phyloP scores from a whole-genome alignment of 2,797 vertebrate species.

The Myotis vivesi region DNA sequence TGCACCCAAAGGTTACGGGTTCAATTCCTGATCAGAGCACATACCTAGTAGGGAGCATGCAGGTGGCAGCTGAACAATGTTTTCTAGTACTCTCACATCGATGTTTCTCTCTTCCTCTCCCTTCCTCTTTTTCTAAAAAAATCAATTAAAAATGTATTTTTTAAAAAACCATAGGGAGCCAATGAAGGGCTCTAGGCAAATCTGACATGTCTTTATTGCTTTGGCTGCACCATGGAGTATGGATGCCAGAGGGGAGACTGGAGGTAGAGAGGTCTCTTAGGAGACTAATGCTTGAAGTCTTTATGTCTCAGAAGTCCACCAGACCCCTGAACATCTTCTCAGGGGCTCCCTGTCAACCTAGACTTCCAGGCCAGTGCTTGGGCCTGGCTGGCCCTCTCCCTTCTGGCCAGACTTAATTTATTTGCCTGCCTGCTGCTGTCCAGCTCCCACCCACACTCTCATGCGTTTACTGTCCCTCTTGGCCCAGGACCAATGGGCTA shows the following conservation, averaged over 20 bases:
- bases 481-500: slow-evolving; percentile 23
- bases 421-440: slow-evolving; percentile 50
- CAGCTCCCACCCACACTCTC: slow-evolving; percentile 56
- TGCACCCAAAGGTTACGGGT: too few species aligned
- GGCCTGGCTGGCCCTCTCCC: slow-evolving; percentile 12
- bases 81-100: neutral
- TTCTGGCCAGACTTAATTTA: neutral
- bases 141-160: neutral
- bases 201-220: neutral
- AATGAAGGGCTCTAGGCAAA: neutral
- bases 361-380: slow-evolving; percentile 27
- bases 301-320: neutral
- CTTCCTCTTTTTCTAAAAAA: neutral
- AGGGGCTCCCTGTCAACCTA: neutral
- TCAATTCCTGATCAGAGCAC: too few species aligned
- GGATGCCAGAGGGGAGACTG: neutral
- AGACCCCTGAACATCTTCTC: neutral
- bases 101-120: neutral
- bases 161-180: neutral
- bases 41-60: neutral
- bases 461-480: slow-evolving; percentile 53
- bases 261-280: neutral
- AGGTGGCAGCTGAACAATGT: neutral
- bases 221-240: neutral
- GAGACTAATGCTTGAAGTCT: neutral